These are phyloP conservation scores for Hanleya hanleyi DNA, from an alignment of 2,888 invertebrate species.

Conservation along the genomic window DNA sequence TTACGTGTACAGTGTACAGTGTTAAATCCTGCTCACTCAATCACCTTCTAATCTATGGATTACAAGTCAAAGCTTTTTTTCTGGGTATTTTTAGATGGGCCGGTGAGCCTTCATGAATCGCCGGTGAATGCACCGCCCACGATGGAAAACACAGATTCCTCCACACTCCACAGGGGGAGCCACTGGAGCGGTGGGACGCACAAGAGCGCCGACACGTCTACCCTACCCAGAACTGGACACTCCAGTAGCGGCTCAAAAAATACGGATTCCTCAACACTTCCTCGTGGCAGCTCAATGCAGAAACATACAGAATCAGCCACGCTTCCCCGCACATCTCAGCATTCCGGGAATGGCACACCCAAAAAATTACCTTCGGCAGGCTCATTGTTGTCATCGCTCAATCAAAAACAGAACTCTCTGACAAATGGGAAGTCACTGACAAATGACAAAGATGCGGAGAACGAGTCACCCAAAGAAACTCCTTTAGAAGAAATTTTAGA, in stretches of 20 bases:
- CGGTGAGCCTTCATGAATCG: conserved; percentile 54
- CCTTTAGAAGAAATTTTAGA: conserved; percentile 7
- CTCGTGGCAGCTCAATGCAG: background rate
- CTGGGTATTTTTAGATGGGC: conserved; percentile 59
- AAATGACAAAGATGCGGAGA: background rate
- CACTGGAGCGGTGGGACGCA: background rate
- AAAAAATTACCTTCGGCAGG: background rate
- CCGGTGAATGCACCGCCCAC: background rate
- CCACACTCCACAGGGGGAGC: background rate
- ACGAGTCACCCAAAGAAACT: background rate
- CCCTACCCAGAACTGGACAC: background rate
- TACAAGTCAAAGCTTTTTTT: too few relatives aligned
- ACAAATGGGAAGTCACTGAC: background rate
- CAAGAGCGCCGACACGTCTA: background rate
- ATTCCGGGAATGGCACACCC: background rate
- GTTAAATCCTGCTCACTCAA: too few relatives aligned
- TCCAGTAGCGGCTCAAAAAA: background rate
- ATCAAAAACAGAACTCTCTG: background rate
- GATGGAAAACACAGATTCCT: background rate
- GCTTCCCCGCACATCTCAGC: background rate
- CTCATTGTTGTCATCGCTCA: background rate
- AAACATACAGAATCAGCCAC: background rate
- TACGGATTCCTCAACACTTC: background rate
- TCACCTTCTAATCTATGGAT: too few relatives aligned
- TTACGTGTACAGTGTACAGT: too few relatives aligned